phyloP scores from a whole-genome alignment of 2,797 vertebrate genomes.

The Tragopan temminckii region DNA sequence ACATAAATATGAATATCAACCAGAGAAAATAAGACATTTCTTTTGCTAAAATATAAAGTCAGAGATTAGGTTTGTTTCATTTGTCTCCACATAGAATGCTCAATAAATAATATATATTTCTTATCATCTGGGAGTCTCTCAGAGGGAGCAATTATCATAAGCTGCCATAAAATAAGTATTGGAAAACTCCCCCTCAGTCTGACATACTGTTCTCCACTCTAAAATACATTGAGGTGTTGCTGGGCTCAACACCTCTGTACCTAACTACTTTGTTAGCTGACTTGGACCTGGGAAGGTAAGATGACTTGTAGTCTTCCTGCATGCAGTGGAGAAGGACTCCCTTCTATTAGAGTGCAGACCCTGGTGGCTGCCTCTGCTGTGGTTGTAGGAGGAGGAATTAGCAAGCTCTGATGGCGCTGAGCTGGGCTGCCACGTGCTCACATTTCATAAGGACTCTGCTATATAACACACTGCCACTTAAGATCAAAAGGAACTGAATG shows the following conservation, averaged over 20 bases:
- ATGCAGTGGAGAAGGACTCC: neutral
- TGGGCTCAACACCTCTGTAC: neutral
- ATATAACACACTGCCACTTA: neutral
- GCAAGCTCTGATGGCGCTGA: fast-evolving
- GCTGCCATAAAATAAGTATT: neutral
- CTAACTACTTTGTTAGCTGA: neutral
- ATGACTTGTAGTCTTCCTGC: neutral
- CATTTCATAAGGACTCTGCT: fast-evolving
- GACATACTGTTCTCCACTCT: neutral
- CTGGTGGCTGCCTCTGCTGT: neutral
- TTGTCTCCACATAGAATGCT: neutral
- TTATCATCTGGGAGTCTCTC: neutral
- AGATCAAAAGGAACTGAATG: neutral
- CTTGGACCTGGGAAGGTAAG: neutral
- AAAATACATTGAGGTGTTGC: neutral
- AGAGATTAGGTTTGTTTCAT: neutral
- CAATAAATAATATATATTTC: neutral
- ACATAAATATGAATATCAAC: neutral
- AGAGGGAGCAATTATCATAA: neutral
- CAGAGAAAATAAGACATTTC: neutral
- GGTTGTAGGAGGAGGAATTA: neutral
- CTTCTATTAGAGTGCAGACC: neutral
- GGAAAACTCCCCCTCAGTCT: neutral
- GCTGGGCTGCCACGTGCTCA: fast-evolving
- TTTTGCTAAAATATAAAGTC: neutral